These are phyloP conservation scores for Neostethus bicornis DNA, from an alignment of 2,797 vertebrate species.

Conservation along the genomic window DNA sequence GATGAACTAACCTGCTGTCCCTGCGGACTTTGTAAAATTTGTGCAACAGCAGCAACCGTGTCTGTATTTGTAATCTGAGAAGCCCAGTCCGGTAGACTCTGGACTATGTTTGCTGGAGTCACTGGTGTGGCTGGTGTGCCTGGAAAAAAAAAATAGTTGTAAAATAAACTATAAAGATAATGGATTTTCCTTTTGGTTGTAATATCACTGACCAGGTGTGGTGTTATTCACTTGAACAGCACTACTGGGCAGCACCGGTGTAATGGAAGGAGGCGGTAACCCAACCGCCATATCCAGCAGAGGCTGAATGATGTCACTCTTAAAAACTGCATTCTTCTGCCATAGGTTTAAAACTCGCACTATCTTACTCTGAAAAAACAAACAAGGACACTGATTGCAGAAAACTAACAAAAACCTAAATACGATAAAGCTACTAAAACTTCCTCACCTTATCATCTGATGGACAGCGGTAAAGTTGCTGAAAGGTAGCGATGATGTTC, in stretches of 20 bases:
- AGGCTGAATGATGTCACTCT: slow-evolving; percentile 99
- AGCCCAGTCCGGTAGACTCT: slow-evolving; percentile 95
- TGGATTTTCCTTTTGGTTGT: neutral
- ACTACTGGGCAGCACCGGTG: slow-evolving; percentile 89
- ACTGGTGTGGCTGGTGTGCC: slow-evolving; percentile 96
- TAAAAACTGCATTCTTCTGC: slow-evolving; percentile 99
- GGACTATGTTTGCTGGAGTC: slow-evolving; percentile 93
- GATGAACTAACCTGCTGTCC: slow-evolving; percentile 90
- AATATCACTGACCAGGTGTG: slow-evolving; percentile 88
- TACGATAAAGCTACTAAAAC: slow-evolving; percentile 12
- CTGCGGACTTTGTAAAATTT: slow-evolving; percentile 97
- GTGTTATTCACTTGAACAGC: slow-evolving; percentile 90
- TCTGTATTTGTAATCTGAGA: slow-evolving; percentile 97
- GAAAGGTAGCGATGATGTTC: slow-evolving; percentile 97
- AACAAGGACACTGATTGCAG: no score
- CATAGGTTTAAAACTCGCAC: slow-evolving; percentile 98
- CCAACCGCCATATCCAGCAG: slow-evolving; percentile 97
- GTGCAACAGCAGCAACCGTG: slow-evolving; percentile 95
- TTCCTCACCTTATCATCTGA: slow-evolving; percentile 93
- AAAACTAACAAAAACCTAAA: neutral
- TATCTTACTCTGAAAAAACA: slow-evolving; percentile 91
- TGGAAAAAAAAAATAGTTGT: slow-evolving; percentile 48
- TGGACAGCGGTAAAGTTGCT: slow-evolving; percentile 97
- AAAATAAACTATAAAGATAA: neutral
- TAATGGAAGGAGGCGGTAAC: slow-evolving; percentile 91